Base-by-base conservation (phyloP, 2,888 invertebrate species). In the Cephus pulcher region DNA sequence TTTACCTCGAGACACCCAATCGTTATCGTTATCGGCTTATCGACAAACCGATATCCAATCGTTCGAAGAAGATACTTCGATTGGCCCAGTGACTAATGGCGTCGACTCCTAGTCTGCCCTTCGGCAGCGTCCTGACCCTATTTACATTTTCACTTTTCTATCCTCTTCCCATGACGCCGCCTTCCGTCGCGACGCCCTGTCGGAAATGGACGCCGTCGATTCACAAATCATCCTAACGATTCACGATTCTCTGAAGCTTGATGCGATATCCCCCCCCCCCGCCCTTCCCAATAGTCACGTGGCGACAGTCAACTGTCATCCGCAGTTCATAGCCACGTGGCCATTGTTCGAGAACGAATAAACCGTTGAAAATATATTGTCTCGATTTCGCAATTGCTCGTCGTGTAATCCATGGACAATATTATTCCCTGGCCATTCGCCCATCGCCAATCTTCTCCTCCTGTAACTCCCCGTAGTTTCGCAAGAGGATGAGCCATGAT, bases 281-380 rank as follows among this genome's bases (percentile, higher is more conserved):
- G 32, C 3, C 4, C 12, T 23, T 11, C 35, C 69, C 9, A 40
- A 23, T 32, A 37, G 77, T 75, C 79, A 75, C 78, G 79, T 76
- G 77, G 75, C 77, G 75, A 75, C 77, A 82, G 82, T 82, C 80
- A 82, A 81, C 82, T 82, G 82, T 82, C 82, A 82, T 82, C 79
- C 79, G 76, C 81, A 80, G 81, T 56, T 56, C 23, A 9, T 23
- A 56, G 56, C 56, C 56, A 23, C 56, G 56, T 56, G 56, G 56
- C 56, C 23, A 56, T 56, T 56, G 23, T 56, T 56, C 23, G 2
- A 56, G 23, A 23, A 9, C 23, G 6, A 56, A 23, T 6, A 56
- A 23, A 9, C 56, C 56, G 2, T 56, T 9, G 56, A 2, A 56
- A 56, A 56, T 23, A 23, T 9, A 56, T 56, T 56, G 56, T 56